Evolutionary conservation across 2,888 invertebrate species (phyloP).

Genomic region (Chaetoderma sp.): DNA sequence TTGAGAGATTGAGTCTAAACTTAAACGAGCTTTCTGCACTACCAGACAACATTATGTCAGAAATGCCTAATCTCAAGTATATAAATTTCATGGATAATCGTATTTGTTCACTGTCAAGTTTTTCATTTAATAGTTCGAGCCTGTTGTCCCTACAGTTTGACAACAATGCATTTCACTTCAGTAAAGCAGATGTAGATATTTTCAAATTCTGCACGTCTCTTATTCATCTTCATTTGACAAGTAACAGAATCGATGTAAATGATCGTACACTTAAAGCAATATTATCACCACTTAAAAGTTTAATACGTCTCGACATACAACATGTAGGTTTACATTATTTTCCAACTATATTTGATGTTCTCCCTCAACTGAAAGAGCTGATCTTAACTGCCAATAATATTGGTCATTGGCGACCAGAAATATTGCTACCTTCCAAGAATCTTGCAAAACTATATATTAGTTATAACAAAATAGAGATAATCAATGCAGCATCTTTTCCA

Average conservation of each 20-base stretch:
- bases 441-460: conserved; percentile 20
- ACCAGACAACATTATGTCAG: neutral
- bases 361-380: conserved; percentile 4
- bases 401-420: neutral
- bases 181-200: neutral
- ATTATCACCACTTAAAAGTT: too few relatives aligned
- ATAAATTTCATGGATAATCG: neutral
- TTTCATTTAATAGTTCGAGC: neutral
- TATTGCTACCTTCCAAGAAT: conserved; percentile 5
- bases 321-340: too few relatives aligned
- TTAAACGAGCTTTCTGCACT: neutral
- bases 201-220: conserved; percentile 14
- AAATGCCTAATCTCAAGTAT: neutral
- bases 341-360: conserved; percentile 6
- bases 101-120: neutral
- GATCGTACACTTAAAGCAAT: too few relatives aligned
- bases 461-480: conserved; percentile 20
- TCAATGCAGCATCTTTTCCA: conserved; percentile 26
- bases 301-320: too few relatives aligned
- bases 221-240: conserved; percentile 12
- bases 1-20: neutral
- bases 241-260: neutral
- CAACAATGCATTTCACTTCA: neutral
- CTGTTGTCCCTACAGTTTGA: neutral
- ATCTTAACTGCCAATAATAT: neutral